Evolutionary conservation across 1,140 invertebrate species (phyloP).

Genomic region (Phortica variegata): DNA sequence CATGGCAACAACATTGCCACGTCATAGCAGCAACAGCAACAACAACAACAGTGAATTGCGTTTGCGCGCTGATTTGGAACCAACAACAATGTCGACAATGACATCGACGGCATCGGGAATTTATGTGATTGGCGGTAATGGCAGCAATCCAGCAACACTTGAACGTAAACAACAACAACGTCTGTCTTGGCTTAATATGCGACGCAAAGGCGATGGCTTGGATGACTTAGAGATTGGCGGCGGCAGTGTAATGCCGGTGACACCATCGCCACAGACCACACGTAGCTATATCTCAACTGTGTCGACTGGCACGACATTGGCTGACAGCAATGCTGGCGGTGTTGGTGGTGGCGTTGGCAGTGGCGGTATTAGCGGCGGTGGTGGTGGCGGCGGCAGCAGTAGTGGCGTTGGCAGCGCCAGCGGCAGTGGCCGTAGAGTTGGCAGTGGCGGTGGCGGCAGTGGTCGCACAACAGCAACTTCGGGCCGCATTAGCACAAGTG

Average conservation of each 20-base stretch:
- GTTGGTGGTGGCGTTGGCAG: too few relatives aligned
- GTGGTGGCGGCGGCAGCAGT: not conserved
- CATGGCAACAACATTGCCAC: not conserved
- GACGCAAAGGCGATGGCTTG: slow-evolving; percentile 30
- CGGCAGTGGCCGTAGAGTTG: slow-evolving; percentile 8
- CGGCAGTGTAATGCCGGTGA: slow-evolving; percentile 25
- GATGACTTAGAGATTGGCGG: slow-evolving; percentile 16
- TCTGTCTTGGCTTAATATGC: slow-evolving; percentile 52
- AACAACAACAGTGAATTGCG: slow-evolving; percentile 29
- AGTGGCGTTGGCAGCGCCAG: slow-evolving; percentile 45
- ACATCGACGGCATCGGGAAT: slow-evolving; percentile 30
- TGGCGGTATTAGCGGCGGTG: not conserved
- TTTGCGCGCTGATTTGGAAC: slow-evolving; percentile 35
- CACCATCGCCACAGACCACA: slow-evolving; percentile 48
- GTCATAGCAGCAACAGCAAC: slow-evolving; percentile 2
- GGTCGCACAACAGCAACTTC: slow-evolving; percentile 51
- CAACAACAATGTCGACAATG: too few relatives aligned
- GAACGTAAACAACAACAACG: slow-evolving; percentile 47
- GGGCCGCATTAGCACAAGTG: slow-evolving; percentile 49
- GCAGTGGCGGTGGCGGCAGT: not conserved
- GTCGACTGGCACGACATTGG: too few relatives aligned
- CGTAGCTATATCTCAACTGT: slow-evolving; percentile 52
- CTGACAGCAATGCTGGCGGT: not conserved
- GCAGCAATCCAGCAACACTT: slow-evolving; percentile 27
- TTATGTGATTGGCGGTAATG: slow-evolving; percentile 39